Evolutionary conservation across 2,113 vertebrate genomes (phyloP), one percentile per base, ranked within the genome.

Genomic region (Tragelaphus strepsiceros): DNA sequence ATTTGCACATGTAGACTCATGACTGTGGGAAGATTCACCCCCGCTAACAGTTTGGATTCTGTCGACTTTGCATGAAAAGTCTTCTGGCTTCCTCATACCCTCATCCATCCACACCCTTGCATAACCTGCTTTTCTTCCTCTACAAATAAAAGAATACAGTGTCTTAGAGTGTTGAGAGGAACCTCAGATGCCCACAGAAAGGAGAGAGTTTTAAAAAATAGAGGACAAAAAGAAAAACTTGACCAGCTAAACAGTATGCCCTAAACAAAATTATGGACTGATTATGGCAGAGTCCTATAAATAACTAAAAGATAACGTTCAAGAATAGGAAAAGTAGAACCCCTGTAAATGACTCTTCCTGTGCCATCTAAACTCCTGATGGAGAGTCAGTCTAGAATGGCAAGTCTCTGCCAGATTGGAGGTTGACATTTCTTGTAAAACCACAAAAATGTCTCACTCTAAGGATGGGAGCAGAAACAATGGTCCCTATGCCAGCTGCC

Each of bases 1-100:
- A 96, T 96, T 97, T 98, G 87, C 84, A 88, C 74, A 81, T 94
- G 53, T 53, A 87, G 54, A 39, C 86, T 96, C 82, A 74, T 43
- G 12, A 53, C 62, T 90, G 74, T 94, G 84, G 87, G 62, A 85
- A 97, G 90, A 59, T 54, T 90, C 54, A 56, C 30, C 15, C 10
- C 11, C 19, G 32, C 64, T 92, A 90, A 87, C 54, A 85, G 26
- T 84, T 88, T 91, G 67, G 64, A 62, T 84, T 81, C 77, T 90
- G 22, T 84, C 22, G 77, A 74, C 21, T 61, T 53, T 82, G 59
- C 12, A 8, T 56, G 28, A 82, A 85, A 80, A 90, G 1, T 62
- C 35, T 92, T 88, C 62, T 82, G 56, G 17, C 30, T 92, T 92
- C 59, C 53, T 96, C 53, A 61, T 56, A 26, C n/a, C 30, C 53